Conservation (phyloP, 2,888 invertebrate genomes). For the Petrolisthes manimaculis region DNA sequence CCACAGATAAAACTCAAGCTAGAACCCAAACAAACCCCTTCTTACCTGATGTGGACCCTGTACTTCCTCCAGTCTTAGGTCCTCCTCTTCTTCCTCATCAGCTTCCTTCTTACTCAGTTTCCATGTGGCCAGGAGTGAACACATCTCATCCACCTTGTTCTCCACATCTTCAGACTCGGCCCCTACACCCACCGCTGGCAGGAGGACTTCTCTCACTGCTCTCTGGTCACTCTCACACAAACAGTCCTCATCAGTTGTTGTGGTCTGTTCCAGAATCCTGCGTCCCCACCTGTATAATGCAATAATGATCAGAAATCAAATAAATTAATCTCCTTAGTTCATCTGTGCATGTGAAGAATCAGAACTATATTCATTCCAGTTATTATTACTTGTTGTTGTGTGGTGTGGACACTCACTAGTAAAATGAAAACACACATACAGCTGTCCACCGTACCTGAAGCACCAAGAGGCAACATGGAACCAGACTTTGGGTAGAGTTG, state of each 20-base stretch:
- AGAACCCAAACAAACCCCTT: background rate
- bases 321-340: too few relatives aligned
- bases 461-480: slow-evolving; percentile 63
- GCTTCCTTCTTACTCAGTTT: slow-evolving; percentile 32
- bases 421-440: too few relatives aligned
- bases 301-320: too few relatives aligned
- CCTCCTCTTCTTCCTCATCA: slow-evolving; percentile 59
- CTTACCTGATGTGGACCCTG: slow-evolving; percentile 53
- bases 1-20: too few relatives aligned
- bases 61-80: slow-evolving; percentile 58
- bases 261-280: slow-evolving; percentile 50
- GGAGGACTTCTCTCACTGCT: slow-evolving; percentile 42
- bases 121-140: slow-evolving; percentile 37
- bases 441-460: slow-evolving; percentile 48
- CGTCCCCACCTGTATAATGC: slow-evolving; percentile 47
- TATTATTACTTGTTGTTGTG: too few relatives aligned
- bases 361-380: too few relatives aligned
- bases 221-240: slow-evolving; percentile 38
- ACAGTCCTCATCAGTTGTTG: slow-evolving; percentile 8
- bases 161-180: slow-evolving; percentile 17
- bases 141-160: slow-evolving; percentile 52
- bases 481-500: slow-evolving; percentile 63
- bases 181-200: slow-evolving; percentile 15
- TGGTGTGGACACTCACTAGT: too few relatives aligned
- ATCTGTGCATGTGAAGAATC: too few relatives aligned